Base-by-base conservation (phyloP, 2,113 vertebrate genomes). In the Spea bombifrons region DNA sequence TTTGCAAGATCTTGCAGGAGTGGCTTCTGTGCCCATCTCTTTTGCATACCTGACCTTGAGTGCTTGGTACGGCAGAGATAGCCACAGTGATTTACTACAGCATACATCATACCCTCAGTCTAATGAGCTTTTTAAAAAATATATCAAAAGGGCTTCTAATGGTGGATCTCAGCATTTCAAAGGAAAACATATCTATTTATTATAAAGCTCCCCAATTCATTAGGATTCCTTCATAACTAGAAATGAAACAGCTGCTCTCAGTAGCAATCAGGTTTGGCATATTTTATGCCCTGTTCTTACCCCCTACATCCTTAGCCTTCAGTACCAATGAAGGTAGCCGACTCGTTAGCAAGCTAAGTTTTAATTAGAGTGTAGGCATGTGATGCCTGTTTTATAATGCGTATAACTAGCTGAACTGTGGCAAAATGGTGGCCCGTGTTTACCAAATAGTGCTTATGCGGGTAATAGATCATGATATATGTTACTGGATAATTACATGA, bases 101-200 rank as follows among this genome's bases (percentile, higher is more conserved):
- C 76, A 65, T 64, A 10, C 72, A 75, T 76, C 81, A 4, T 3
- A 8, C 3, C 74, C 82, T 76, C n/a, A 7, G 66, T 76, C 83
- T 91, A 89, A 86, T 84, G 86, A 90, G 86, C 3, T 2, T 85
- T 83, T 88, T 81, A 80, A 85, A 87, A 84, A 84, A 87, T 89
- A 84, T 87, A 89, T 86, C 87, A 86, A 86, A 90, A 89, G 88
- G 88, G 84, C 84, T 82, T 59, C 85, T 87, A 84, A 73, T 85
- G 83, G 82, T 82, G 77, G 87, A 88, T 88, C 87, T 86, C 86
- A 82, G 84, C 83, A 85, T 89, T 90, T 91, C 89, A 91, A 86
- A 89, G 85, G 84, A 70, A 59, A 86, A 30, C 1, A 78, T 78
- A 80, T 80, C 5, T 85, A 85, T 89, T 88, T 89, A 83, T 90